Base-by-base conservation (phyloP, 2,113 vertebrate species). In the Mobula hypostoma region DNA sequence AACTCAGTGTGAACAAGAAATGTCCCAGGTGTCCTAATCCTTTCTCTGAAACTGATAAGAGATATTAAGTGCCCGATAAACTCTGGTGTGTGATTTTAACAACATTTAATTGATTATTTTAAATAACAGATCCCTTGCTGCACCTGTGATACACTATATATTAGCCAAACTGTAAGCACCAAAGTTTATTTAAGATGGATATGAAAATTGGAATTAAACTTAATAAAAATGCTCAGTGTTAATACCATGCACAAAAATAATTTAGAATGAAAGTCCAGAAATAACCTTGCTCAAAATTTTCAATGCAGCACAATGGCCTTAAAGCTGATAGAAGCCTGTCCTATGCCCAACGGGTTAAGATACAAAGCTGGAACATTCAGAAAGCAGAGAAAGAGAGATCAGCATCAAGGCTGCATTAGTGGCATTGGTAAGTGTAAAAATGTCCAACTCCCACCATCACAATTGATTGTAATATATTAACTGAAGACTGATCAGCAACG, bases 231-330 rank as follows among this genome's bases (percentile, higher is more conserved):
- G 61, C 29, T 90, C 32, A 36, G 48, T 7, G 36, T 48, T 48
- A 93, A 27, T 2, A 0, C n/a, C 36, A 12, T 48, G 91, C 36
- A 92, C 63, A 27, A 32, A 90, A 93, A 40, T 70, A 93, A 93
- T 93, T 93, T 9, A 93, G 91, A 93, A 40, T 74, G 32, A 93
- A 93, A 48, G 7, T 93, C 36, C 91, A 72, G 40, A 74, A 74
- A 93, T 36, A 7, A 72, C 17, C 24, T 40, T 48, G 66, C 9
- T 2, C 40, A 68, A 24, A 0, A 11, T 48, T 56, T 27, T 85
- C 63, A 68, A 63, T 40, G 66, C 70, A 91, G 9, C 88, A 91
- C 32, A 70, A 83, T 19, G 21, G 3, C 29, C 29, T 68, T 32
- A 68, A 29, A 68, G n/a, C 27, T 14, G 29, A n/a, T 66, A 29